These are phyloP conservation scores for Drosophila algonquin DNA, from an alignment of 2,888 invertebrate genomes.

Conservation along the genomic window DNA sequence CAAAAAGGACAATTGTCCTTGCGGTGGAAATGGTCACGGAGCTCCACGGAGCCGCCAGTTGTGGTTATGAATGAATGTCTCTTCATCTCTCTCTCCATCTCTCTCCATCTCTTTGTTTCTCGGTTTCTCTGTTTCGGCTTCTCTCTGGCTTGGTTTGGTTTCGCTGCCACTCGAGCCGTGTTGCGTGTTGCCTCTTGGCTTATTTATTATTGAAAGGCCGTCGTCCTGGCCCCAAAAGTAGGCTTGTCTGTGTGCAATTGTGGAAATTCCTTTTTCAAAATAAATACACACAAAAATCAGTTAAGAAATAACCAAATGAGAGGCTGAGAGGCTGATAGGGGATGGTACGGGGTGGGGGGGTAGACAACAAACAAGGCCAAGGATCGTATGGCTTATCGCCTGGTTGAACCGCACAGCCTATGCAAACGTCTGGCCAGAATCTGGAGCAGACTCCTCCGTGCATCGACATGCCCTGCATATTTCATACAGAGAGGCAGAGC, in stretches of 20 bases:
- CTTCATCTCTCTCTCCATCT: background rate
- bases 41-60: background rate
- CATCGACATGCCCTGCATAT: constrained; percentile 41
- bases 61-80: constrained; percentile 18
- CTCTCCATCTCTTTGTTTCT: background rate
- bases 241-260: constrained; percentile 56
- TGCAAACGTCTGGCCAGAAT: background rate
- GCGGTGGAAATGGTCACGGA: constrained; percentile 10
- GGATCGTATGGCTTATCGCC: constrained; percentile 37
- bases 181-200: constrained; percentile 55
- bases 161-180: constrained; percentile 9
- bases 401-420: background rate
- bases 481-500: constrained; percentile 13
- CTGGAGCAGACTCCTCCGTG: background rate
- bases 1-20: constrained; percentile 48
- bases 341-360: too few species aligned
- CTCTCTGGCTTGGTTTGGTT: background rate
- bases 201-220: constrained; percentile 59
- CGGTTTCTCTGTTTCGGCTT: background rate
- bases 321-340: too few species aligned
- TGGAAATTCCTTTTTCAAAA: constrained; percentile 51
- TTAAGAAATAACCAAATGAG: constrained; percentile 51
- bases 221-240: constrained; percentile 16
- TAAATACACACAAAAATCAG: constrained; percentile 49
- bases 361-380: constrained; percentile 33